Percentiles rank a stretch among this genome's conserved stretches.
These are phyloP conservation scores for Drosophila atripex DNA, from an alignment of 2,888 invertebrate species.

Conservation along the genomic window DNA sequence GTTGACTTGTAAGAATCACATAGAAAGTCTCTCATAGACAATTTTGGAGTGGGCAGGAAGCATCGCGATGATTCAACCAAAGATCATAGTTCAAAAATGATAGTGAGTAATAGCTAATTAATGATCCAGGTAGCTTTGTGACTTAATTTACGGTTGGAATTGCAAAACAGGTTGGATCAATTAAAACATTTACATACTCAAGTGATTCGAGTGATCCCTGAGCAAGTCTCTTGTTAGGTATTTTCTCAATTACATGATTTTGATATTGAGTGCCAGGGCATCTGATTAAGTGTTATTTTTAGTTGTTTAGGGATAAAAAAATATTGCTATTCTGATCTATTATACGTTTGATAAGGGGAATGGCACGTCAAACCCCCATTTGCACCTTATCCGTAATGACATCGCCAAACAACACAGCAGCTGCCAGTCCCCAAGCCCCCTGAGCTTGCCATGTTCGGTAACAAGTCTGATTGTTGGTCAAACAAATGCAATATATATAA, in stretches of 20 bases:
- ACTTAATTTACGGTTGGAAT: constrained; percentile 1
- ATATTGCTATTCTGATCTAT: constrained; percentile 10
- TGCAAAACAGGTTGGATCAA: constrained; percentile 1
- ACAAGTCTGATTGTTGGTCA: constrained; percentile 39
- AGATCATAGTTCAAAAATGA: constrained; percentile 14
- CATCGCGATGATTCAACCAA: constrained; percentile 24
- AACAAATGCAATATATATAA: constrained; percentile 31
- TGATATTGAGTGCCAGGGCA: neutral
- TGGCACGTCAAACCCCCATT: constrained; percentile 34
- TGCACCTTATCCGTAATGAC: constrained; percentile 42
- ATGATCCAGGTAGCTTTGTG: neutral
- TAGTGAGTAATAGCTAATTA: constrained; percentile 7
- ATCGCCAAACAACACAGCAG: constrained; percentile 45
- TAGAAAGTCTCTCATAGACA: neutral
- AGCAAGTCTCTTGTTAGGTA: constrained; percentile 3
- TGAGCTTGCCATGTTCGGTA: neutral
- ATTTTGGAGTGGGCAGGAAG: neutral
- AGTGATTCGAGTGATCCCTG: neutral
- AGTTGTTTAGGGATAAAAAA: constrained; percentile 3
- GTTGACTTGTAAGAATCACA: constrained; percentile 20
- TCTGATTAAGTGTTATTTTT: neutral
- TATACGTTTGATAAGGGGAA: constrained; percentile 3
- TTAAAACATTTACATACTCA: neutral
- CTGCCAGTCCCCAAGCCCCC: constrained; percentile 20
- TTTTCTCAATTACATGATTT: constrained; percentile 12